These are phyloP conservation scores for Synergus japonicus DNA, from an alignment of 2,888 invertebrate species.

Conservation along the genomic window DNA sequence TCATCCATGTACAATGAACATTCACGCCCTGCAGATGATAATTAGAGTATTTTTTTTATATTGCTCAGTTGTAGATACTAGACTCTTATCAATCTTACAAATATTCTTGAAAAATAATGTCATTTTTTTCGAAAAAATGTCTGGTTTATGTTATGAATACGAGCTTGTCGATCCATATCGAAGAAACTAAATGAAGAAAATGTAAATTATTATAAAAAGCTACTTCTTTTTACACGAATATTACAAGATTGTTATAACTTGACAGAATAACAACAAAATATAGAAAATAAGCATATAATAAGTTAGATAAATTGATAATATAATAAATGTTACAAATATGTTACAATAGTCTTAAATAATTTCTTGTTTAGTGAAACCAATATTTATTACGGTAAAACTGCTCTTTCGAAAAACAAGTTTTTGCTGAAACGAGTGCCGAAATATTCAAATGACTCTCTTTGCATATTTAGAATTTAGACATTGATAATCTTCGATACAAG, in stretches of 20 bases:
- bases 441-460: not conserved
- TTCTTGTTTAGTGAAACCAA: not conserved
- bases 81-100: not conserved
- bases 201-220: not conserved
- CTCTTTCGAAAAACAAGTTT: too few relatives aligned
- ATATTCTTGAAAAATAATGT: not conserved
- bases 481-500: conserved; percentile 1
- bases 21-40: not conserved
- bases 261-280: not conserved
- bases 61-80: not conserved
- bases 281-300: not conserved
- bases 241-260: not conserved
- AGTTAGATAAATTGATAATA: not conserved
- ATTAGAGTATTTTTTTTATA: not conserved
- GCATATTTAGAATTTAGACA: not conserved
- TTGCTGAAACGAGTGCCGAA: not conserved
- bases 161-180: not conserved
- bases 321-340: not conserved
- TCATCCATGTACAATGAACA: not conserved
- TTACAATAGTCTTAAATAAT: not conserved
- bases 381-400: not conserved
- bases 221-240: not conserved
- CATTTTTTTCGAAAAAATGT: not conserved
- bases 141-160: not conserved
- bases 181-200: not conserved